Conservation (phyloP, 2,113 vertebrate genomes). For the Thomomys bottae region DNA sequence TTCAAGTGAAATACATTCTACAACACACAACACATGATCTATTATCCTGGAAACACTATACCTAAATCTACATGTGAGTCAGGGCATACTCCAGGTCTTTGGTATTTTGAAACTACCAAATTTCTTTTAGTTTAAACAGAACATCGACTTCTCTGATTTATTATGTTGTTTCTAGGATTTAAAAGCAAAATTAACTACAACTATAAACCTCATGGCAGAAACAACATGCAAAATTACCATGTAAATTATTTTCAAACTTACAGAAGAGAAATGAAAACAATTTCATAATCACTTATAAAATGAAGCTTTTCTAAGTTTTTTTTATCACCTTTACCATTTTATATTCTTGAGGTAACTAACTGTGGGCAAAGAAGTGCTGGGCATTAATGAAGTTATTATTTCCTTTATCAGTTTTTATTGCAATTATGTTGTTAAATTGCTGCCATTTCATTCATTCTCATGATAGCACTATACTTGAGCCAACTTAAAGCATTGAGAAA, state of each 20-base stretch:
- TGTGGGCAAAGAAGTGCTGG: conserved; percentile 12
- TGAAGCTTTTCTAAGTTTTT: conserved; percentile 13
- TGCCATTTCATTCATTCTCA: conserved; percentile 68
- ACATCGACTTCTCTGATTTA: conserved; percentile 13
- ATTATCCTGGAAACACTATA: conserved; percentile 51
- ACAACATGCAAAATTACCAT: conserved; percentile 32
- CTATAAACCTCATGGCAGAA: neutral
- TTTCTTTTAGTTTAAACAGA: conserved; percentile 26
- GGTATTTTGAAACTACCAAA: conserved; percentile 39
- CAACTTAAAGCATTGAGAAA: conserved; percentile 68
- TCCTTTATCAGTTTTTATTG: conserved; percentile 53
- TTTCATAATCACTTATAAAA: conserved; percentile 60
- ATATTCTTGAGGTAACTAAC: conserved; percentile 24
- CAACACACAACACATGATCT: neutral
- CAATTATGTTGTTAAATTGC: conserved; percentile 55
- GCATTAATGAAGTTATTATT: conserved; percentile 48
- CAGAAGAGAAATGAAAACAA: conserved; percentile 56
- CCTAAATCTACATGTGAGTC: conserved; percentile 5
- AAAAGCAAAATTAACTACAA: conserved; percentile 64
- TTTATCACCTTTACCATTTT: conserved; percentile 44
- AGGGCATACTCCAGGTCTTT: neutral
- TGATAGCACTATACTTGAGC: conserved; percentile 59
- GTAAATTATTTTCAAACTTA: conserved; percentile 37
- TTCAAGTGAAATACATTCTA: neutral
- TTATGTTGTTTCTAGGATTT: conserved; percentile 51